Evolutionary conservation across 2,888 invertebrate species (phyloP).

Genomic region (Hecatera dysodea): DNA sequence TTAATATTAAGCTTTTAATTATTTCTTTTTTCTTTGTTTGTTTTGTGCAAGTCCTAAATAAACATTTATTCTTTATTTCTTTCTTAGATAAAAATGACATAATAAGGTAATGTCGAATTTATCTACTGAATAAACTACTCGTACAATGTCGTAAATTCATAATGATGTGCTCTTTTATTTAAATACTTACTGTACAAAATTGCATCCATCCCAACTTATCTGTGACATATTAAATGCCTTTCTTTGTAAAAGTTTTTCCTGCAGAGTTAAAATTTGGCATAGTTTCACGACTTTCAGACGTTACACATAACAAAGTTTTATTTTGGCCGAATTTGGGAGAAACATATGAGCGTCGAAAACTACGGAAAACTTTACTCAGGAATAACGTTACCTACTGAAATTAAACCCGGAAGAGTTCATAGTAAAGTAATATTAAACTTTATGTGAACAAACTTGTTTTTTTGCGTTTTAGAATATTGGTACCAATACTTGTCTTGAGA

Average conservation of each 20-base stretch:
- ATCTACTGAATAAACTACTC: too few relatives aligned
- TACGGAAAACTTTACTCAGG: constrained; percentile 16
- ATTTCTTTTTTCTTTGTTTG: too few relatives aligned
- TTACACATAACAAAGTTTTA: constrained; percentile 31
- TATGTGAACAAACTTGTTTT: constrained; percentile 2
- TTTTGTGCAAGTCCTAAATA: too few relatives aligned
- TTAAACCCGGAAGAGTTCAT: background rate
- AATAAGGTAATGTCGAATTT: too few relatives aligned
- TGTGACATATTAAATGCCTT: constrained; percentile 35
- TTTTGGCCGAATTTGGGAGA: constrained; percentile 27
- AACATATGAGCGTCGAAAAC: constrained; percentile 30
- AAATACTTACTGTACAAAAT: background rate
- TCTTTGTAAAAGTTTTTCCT: constrained; percentile 24
- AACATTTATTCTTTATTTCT: too few relatives aligned
- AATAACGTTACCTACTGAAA: background rate
- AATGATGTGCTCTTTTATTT: too few relatives aligned
- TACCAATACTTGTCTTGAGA: too few relatives aligned
- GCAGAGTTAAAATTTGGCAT: constrained; percentile 42
- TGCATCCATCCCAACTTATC: constrained; percentile 8
- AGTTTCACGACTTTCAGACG: constrained; percentile 36
- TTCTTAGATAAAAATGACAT: too few relatives aligned
- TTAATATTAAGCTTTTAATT: too few relatives aligned
- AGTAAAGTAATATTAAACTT: background rate
- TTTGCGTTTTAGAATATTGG: too few relatives aligned
- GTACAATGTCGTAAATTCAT: too few relatives aligned